A percentile compares a stretch with the other conserved stretches of the same genome.
phyloP scores from a whole-genome alignment of 2,797 vertebrate genomes.

The Carduelis carduelis region DNA sequence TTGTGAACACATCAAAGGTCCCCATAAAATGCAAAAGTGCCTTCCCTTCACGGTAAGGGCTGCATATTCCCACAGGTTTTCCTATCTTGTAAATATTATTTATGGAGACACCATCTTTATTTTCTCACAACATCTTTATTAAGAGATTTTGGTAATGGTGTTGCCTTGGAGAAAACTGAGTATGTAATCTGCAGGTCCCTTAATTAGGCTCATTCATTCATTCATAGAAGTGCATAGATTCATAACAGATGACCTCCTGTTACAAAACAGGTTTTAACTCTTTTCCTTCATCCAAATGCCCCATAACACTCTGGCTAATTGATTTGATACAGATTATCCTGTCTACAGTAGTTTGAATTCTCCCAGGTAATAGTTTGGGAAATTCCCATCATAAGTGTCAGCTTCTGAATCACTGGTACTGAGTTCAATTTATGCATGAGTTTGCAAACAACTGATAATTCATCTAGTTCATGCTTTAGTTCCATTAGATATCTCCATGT shows the following conservation, averaged over 20 bases:
- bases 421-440: not conserved
- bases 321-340: not conserved
- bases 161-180: not conserved
- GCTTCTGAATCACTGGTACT: not conserved
- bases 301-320: not conserved
- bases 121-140: not conserved
- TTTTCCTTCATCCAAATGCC: not conserved
- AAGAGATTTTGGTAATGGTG: not conserved
- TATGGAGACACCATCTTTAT: not conserved
- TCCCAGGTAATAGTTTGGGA: not conserved
- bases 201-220: not conserved
- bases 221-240: not conserved
- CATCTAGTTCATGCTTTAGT: not conserved
- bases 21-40: not conserved
- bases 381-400: not conserved
- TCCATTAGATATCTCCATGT: not conserved
- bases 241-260: not conserved
- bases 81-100: not conserved
- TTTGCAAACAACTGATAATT: not conserved
- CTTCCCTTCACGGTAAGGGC: not conserved
- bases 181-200: not conserved
- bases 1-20: not conserved
- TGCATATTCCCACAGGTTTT: not conserved
- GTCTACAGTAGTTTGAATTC: not conserved
- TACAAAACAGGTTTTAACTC: not conserved